Evolutionary conservation across 1,140 invertebrate genomes (phyloP).

Genomic region (Colletes latitarsis): DNA sequence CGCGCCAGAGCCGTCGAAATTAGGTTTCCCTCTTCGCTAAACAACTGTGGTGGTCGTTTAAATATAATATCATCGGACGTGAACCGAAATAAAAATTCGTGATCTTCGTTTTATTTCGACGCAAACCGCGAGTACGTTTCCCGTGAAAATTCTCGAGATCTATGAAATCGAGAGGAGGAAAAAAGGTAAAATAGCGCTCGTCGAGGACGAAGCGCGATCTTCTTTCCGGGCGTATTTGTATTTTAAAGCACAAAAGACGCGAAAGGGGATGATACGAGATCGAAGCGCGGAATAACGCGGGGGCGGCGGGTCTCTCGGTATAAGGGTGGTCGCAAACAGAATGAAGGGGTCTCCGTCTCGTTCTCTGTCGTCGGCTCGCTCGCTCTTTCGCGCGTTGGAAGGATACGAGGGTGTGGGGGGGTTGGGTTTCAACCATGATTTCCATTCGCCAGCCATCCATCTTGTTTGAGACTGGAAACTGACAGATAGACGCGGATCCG

Average conservation of each 20-base stretch:
- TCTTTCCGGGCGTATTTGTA: slow-evolving; percentile 51
- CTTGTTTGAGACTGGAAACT: slow-evolving; percentile 82
- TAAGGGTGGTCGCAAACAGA: slow-evolving; percentile 63
- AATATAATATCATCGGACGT: too few relatives aligned
- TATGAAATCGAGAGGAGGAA: slow-evolving; percentile 19
- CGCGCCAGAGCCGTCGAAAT: too few relatives aligned
- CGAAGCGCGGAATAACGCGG: slow-evolving; percentile 66
- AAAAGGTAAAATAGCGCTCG: background rate
- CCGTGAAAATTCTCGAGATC: background rate
- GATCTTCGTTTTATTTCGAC: too few relatives aligned
- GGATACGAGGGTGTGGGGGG: slow-evolving; percentile 56
- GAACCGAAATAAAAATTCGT: too few relatives aligned
- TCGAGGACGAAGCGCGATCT: slow-evolving; percentile 19
- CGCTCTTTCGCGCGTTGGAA: slow-evolving; percentile 44
- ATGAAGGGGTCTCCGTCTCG: slow-evolving; percentile 46
- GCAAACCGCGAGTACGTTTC: background rate
- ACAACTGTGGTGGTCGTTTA: too few relatives aligned
- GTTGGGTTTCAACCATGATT: slow-evolving; percentile 81
- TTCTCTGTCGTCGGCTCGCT: slow-evolving; percentile 2
- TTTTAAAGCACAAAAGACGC: slow-evolving; percentile 59
- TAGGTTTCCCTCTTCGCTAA: too few relatives aligned
- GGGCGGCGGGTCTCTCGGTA: slow-evolving; percentile 57
- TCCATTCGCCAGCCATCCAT: slow-evolving; percentile 82
- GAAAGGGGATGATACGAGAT: slow-evolving; percentile 65
- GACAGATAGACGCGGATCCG: slow-evolving; percentile 82